Conservation (phyloP, 1,140 invertebrate genomes). For the Pseudomyrmex pallidus region DNA sequence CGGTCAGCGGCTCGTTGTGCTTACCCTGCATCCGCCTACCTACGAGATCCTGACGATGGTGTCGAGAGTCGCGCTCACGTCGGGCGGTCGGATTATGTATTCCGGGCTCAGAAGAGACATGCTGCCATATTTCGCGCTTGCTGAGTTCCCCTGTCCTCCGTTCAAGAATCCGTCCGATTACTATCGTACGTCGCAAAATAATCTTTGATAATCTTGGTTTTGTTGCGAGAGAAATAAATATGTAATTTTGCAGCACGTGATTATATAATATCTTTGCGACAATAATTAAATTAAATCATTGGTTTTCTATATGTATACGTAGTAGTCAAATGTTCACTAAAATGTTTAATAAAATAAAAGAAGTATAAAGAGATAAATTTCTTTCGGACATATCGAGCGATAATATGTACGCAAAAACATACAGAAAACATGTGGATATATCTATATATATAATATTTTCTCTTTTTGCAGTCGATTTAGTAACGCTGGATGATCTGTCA, state of each 20-base stretch:
- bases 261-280: too few species aligned
- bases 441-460: background rate
- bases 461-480: conserved; percentile 92
- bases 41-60: conserved; percentile 98
- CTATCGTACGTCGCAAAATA: conserved; percentile 90
- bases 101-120: conserved; percentile 95
- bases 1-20: conserved; percentile 92
- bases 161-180: conserved; percentile 99
- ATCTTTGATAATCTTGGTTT: background rate
- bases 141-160: conserved; percentile 97
- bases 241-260: too few species aligned
- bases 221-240: too few species aligned
- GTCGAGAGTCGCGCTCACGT: conserved; percentile 93
- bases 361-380: background rate
- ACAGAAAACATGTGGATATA: background rate
- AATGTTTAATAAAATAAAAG: too few species aligned
- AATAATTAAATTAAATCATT: too few species aligned
- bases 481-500: conserved; percentile 96
- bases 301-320: too few species aligned
- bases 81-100: conserved; percentile 95
- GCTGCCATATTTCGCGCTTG: conserved; percentile 96
- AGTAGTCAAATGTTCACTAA: too few species aligned
- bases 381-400: background rate
- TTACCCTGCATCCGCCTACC: conserved; percentile 96
- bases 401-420: background rate